Conservation (phyloP, 2,113 vertebrate genomes). For the Cygnus atratus region DNA sequence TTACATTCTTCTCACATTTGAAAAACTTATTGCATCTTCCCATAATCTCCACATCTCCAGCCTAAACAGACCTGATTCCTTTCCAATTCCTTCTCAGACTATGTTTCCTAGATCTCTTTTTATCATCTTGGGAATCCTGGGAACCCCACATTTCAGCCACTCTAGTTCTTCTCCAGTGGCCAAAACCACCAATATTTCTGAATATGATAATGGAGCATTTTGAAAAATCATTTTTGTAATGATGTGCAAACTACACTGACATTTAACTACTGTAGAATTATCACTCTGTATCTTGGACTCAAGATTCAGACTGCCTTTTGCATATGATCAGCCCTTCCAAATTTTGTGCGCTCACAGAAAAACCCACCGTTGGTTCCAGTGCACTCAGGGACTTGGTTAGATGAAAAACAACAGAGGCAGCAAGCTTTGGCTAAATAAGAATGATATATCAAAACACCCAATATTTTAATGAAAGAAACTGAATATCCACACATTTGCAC, state of each 20-base stretch:
- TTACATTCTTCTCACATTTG: neutral
- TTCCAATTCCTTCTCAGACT: neutral
- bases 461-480: conserved; percentile 81
- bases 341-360: neutral
- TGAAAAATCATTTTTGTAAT: neutral
- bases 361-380: neutral
- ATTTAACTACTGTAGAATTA: neutral
- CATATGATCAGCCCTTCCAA: neutral
- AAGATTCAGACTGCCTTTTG: neutral
- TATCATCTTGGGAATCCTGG: neutral
- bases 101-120: neutral
- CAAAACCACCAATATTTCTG: neutral
- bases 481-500: conserved; percentile 75
- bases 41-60: neutral
- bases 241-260: neutral
- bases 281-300: neutral
- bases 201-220: neutral
- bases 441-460: conserved; percentile 69
- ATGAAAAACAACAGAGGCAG: neutral
- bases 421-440: conserved; percentile 11
- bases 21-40: neutral
- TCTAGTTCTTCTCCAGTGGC: neutral
- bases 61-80: neutral
- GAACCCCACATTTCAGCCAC: neutral
- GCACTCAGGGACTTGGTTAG: neutral